Base-by-base conservation (phyloP, 2,797 vertebrate species). In the Atherinosoma microstoma region DNA sequence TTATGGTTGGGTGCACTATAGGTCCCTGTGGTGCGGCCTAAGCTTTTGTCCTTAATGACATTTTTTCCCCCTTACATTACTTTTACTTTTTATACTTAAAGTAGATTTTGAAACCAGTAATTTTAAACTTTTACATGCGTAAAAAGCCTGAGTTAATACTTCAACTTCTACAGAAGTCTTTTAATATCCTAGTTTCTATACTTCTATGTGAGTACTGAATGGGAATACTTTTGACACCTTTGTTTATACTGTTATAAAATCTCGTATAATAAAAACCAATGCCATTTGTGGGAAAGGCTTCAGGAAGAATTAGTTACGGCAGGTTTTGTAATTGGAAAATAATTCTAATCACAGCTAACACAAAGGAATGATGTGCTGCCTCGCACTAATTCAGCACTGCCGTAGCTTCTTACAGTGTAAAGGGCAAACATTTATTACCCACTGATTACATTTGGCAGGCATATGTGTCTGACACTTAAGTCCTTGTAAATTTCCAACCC, bases 351-450 rank as follows among this genome's bases (percentile, higher is more conserved):
- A 80, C 78, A 69, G 70, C 30, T 59, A 57, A 68, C 75, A 40
- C 80, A 64, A 67, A 0, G 10, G 16, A 27, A 75, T 69, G 79
- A 87, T 78, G 75, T 78, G 73, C 79, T 58, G 63, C 73, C 72
- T 70, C 73, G 76, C 80, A 68, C 80, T 82, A 81, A 89, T 84
- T 78, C 73, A 80, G 72, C 6, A 13, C 80, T 36, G 76, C 69
- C 47, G 6, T 67, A 77, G 76, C 80, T 83, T 88, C 84, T 85
- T 82, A 86, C 64, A 62, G 82, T 77, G 84, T 86, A 92, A 92
- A 93, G 91, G 90, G 88, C 91, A 92, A 90, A 87, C 84, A 87
- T 91, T 87, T 87, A 92, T 93, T 89, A 90, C 70, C 63, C 83
- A 72, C 81, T 91, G 87, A 92, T 93, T 92, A 87, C 87, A 84